These are phyloP conservation scores for Acromyrmex charruanus DNA, from an alignment of 1,140 invertebrate genomes.

Conservation along the genomic window DNA sequence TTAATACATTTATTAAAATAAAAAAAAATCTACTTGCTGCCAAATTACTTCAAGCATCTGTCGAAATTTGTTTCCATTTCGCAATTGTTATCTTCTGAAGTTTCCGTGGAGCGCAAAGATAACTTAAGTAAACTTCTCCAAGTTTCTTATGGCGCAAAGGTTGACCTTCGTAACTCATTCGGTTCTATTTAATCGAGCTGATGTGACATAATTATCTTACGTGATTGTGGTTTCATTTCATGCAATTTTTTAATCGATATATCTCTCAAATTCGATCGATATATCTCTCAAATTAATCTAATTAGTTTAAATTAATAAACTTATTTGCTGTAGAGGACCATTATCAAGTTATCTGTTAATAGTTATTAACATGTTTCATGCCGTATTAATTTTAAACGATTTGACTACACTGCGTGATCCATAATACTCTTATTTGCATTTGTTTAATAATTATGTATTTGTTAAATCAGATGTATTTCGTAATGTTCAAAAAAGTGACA, in stretches of 20 bases:
- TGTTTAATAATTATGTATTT: no score
- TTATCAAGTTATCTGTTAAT: neutral
- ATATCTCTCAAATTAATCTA: neutral
- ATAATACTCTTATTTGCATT: no score
- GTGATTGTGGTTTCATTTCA: neutral
- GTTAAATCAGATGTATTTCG: no score
- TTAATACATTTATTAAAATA: neutral
- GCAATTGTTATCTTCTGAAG: conserved; percentile 42
- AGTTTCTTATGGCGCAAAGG: conserved; percentile 12
- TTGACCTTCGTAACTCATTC: conserved; percentile 46
- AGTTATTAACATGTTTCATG: no score
- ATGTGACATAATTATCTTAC: conserved; percentile 6
- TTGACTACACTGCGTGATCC: no score
- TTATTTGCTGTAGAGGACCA: no score
- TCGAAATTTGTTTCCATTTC: conserved; percentile 35
- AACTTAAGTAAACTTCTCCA: conserved; percentile 50
- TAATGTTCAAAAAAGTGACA: no score
- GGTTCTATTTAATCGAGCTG: conserved; percentile 39
- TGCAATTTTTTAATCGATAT: neutral
- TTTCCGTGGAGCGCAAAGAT: conserved; percentile 43
- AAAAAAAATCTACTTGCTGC: neutral
- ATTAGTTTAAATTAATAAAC: no score
- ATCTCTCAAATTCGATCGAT: neutral
- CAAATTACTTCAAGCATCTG: conserved; percentile 20
- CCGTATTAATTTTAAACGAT: no score